phyloP scores from a whole-genome alignment of 2,797 vertebrate species.

The Sebastes steindachneri region DNA sequence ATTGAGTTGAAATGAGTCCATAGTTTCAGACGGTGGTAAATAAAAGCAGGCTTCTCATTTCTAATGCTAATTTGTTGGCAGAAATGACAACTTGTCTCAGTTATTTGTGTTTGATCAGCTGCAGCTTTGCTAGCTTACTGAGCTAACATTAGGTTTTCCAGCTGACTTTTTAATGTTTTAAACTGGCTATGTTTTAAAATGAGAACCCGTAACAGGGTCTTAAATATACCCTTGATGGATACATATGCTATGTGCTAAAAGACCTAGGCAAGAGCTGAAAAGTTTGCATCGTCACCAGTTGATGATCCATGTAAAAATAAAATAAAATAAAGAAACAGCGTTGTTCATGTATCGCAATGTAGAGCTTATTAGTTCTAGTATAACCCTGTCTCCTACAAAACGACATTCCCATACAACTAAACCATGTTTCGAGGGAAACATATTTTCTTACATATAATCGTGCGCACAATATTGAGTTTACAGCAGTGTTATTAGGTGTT shows the following conservation, averaged over 20 bases:
- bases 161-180: neutral
- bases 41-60: neutral
- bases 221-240: neutral
- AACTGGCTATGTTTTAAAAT: too few relatives aligned
- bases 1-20: neutral
- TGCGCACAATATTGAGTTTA: too few relatives aligned
- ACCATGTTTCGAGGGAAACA: too few relatives aligned
- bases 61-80: neutral
- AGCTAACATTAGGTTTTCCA: neutral
- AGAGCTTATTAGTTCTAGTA: too few relatives aligned
- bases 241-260: neutral
- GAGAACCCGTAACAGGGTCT: neutral
- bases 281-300: neutral
- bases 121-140: neutral
- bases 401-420: too few relatives aligned
- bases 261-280: neutral
- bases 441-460: too few relatives aligned
- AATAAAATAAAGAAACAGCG: neutral
- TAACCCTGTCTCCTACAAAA: too few relatives aligned
- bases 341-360: neutral
- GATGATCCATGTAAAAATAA: neutral
- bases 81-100: neutral
- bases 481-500: too few relatives aligned
- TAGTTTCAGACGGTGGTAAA: neutral
- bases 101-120: neutral